Evolutionary conservation across 2,113 vertebrate species (phyloP).

Genomic region (Vulpes vulpes): DNA sequence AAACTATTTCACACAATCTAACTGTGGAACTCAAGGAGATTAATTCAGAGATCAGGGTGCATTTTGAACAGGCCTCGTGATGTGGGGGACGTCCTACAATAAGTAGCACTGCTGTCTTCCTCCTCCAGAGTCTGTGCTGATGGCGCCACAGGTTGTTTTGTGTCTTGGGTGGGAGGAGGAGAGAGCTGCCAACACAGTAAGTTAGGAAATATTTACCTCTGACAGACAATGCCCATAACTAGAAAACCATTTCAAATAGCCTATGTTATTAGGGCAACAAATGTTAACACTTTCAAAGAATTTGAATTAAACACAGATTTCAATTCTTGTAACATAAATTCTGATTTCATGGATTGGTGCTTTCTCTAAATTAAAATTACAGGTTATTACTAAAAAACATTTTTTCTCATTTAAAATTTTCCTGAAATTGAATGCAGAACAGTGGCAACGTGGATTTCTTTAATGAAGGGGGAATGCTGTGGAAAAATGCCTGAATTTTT

Average conservation of each 20-base stretch:
- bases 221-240: neutral
- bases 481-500: neutral
- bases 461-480: neutral
- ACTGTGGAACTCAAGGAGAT: neutral
- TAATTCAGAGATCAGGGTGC: neutral
- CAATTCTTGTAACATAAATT: neutral
- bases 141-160: neutral
- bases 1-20: neutral
- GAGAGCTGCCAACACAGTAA: neutral
- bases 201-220: neutral
- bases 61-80: neutral
- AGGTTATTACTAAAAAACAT: neutral
- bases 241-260: slow-evolving; percentile 40
- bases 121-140: neutral
- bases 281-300: slow-evolving; percentile 33
- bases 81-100: neutral
- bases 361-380: slow-evolving; percentile 37
- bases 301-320: slow-evolving; percentile 6
- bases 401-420: slow-evolving; percentile 38
- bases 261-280: neutral
- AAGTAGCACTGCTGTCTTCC: too few species aligned
- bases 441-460: neutral
- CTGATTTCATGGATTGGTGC: slow-evolving; percentile 2
- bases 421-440: slow-evolving; percentile 43
- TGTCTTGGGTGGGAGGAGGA: rapidly evolving